Evolutionary conservation across 1,140 invertebrate genomes (phyloP), one percentile per base, ranked within the genome.

Genomic region (Vanessa tameamea): DNA sequence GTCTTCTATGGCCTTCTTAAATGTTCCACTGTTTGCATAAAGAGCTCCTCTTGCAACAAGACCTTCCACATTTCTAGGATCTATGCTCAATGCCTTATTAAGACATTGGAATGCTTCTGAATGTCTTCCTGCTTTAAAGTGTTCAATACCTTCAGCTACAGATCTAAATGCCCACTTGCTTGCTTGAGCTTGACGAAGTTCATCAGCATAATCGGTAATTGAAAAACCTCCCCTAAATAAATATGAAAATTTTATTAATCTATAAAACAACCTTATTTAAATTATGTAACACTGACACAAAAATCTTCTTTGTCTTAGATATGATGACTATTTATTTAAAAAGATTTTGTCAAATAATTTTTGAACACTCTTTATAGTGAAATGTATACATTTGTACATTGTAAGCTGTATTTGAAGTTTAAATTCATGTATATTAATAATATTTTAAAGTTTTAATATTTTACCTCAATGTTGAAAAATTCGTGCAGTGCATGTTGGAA

Each of bases 91-190:
- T 3, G 98, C 98, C 93, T 98, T 98, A 92, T 99, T 99, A 1
- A 99, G 94, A 85, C 97, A 98, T 87, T 99, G 98, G 93, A 99
- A 98, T 53, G 98, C 98, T 94, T 99, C 98, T 7, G 96, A 95
- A 84, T 98, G 96, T 83, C 97, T 95, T 53, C 97, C 97, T 70
- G 95, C 95, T 93, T 99, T 99, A 93, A 99, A 99, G 94, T 97
- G 96, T 85, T 97, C 96, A 79, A 99, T 98, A 73, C 98, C 98
- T 92, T 98, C 97, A 47, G 97, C 96, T 23, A 98, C 97, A 85
- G 96, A 97, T 82, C 96, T 95, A 89, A 98, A 97, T 16, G 98
- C 98, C 97, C 97, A 98, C 87, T 98, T 97, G 82, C 96, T 96
- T 26, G 97, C 97, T 93, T 99, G 98, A 47, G 95, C 94, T 91